Percentiles rank a stretch among this genome's conserved stretches.
Conservation (phyloP, 1,140 invertebrate genomes). For the Drosophila mojavensis region DNA sequence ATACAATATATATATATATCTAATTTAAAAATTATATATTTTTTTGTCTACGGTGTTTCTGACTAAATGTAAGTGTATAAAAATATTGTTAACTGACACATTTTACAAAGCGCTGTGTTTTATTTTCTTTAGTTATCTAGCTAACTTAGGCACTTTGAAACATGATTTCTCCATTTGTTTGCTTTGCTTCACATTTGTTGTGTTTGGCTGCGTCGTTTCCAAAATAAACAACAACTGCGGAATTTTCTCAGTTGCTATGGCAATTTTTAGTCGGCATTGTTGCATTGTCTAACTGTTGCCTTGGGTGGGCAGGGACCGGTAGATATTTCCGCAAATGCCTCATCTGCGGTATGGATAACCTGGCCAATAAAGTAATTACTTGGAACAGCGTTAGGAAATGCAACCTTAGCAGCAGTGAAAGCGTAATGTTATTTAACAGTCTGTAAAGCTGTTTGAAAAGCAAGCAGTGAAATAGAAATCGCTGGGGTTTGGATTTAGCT, state of each 20-base stretch:
- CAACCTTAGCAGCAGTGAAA: not conserved
- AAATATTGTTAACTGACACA: constrained; percentile 54
- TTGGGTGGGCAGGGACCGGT: constrained; percentile 31
- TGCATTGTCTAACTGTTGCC: constrained; percentile 71
- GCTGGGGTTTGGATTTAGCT: no score
- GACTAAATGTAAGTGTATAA: constrained; percentile 54
- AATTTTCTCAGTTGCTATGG: constrained; percentile 70
- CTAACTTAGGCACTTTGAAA: not conserved
- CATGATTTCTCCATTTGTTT: constrained; percentile 5
- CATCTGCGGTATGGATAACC: not conserved
- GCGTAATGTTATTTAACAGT: constrained; percentile 7
- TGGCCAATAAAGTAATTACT: not conserved
- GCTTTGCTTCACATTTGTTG: constrained; percentile 32
- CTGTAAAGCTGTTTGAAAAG: not conserved
- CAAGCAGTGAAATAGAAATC: not conserved
- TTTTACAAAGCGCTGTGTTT: constrained; percentile 37
- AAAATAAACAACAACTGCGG: constrained; percentile 79
- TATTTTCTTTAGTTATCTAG: not conserved
- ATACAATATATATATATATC: constrained; percentile 45
- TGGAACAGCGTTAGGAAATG: not conserved
- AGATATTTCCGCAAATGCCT: not conserved
- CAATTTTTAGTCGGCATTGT: constrained; percentile 65
- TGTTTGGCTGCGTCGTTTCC: constrained; percentile 61
- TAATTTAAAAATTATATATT: constrained; percentile 37
- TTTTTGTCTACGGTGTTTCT: constrained; percentile 18